Conservation (phyloP, 1,140 invertebrate species). For the Micrasema minimum region DNA sequence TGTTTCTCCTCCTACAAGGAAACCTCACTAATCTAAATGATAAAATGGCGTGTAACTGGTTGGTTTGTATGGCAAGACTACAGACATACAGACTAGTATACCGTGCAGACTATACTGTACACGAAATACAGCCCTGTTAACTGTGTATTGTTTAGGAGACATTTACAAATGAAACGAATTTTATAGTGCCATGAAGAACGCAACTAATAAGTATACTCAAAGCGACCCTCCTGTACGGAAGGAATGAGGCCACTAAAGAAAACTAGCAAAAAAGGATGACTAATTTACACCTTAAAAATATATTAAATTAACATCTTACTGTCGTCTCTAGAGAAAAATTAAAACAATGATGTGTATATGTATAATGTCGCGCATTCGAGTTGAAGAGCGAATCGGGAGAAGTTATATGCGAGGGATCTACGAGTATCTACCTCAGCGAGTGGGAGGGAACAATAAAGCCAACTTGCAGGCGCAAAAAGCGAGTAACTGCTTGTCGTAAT, state of each 20-base stretch:
- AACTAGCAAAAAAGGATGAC: not conserved
- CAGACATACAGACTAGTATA: not conserved
- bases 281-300: not conserved
- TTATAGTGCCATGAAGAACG: conserved; percentile 3
- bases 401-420: not conserved
- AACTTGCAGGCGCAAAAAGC: conserved; percentile 30
- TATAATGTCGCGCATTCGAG: no score
- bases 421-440: not conserved
- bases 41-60: conserved; percentile 42
- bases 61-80: conserved; percentile 15
- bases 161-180: conserved; percentile 34
- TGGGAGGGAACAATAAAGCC: conserved; percentile 14
- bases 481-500: conserved; percentile 31
- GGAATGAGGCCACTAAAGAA: not conserved
- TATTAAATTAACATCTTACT: no score
- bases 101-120: not conserved
- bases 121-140: not conserved
- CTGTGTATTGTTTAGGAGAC: conserved; percentile 22
- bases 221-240: conserved; percentile 12
- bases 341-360: no score
- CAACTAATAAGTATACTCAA: conserved; percentile 19
- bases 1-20: not conserved
- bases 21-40: conserved; percentile 41
- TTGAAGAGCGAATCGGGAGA: conserved; percentile 15
- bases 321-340: no score